Conservation (phyloP, 2,113 vertebrate species). For the Toxostoma redivivum region DNA sequence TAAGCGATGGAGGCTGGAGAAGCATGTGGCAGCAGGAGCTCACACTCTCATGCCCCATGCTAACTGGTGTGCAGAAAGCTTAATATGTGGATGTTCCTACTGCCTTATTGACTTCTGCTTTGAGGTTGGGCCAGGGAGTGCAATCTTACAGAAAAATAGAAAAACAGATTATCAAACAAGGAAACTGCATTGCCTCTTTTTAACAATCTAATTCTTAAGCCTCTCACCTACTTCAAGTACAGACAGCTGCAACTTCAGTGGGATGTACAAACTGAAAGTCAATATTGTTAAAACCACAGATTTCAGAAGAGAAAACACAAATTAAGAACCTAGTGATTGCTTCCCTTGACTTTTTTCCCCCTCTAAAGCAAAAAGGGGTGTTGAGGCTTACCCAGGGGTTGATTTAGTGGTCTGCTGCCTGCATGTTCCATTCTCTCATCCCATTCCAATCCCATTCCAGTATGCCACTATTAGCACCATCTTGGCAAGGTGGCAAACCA, state of each 20-base stretch:
- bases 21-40: neutral
- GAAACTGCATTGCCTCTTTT: neutral
- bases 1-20: neutral
- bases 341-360: neutral
- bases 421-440: neutral
- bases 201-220: neutral
- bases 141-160: neutral
- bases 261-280: neutral
- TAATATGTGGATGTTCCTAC: neutral
- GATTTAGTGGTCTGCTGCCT: neutral
- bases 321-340: neutral
- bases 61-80: neutral
- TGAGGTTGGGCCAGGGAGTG: neutral
- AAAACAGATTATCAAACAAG: neutral
- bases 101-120: neutral
- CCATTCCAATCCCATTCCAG: neutral
- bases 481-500: neutral
- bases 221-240: neutral
- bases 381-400: neutral
- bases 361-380: neutral
- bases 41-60: neutral
- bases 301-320: neutral
- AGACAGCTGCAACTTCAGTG: neutral
- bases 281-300: neutral
- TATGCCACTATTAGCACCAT: neutral